phyloP scores from a whole-genome alignment of 2,113 vertebrate species.

The Balaeniceps rex region DNA sequence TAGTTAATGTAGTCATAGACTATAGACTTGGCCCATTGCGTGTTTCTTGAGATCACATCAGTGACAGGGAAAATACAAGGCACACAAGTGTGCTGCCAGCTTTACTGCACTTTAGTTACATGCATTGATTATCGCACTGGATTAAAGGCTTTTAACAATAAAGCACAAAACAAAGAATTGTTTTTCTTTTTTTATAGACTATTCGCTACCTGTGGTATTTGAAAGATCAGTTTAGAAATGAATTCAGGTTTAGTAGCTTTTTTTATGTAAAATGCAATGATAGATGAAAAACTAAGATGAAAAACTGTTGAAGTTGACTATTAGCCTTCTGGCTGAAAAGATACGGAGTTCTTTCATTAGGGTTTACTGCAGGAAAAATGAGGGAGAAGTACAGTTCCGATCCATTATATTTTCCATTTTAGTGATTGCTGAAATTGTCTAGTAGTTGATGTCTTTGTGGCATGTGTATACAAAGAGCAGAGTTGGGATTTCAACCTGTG shows the following conservation, averaged over 20 bases:
- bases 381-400: rapidly evolving
- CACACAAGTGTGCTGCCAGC: rapidly evolving
- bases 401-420: rapidly evolving
- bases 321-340: neutral
- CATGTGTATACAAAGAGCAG: neutral
- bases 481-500: neutral
- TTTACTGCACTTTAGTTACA: rapidly evolving
- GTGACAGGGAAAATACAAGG: neutral
- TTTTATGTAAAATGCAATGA: neutral
- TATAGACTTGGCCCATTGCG: rapidly evolving
- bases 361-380: neutral
- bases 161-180: neutral
- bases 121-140: rapidly evolving
- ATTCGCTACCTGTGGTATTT: neutral
- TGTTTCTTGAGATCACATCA: neutral
- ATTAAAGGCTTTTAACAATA: neutral
- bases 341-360: neutral
- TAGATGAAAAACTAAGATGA: neutral
- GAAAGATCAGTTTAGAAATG: neutral
- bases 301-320: neutral
- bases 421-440: neutral
- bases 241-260: neutral
- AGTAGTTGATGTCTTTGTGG: neutral
- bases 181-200: neutral
- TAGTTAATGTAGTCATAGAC: rapidly evolving